Conservation (phyloP, 2,797 vertebrate genomes). For the Alosa sapidissima region DNA sequence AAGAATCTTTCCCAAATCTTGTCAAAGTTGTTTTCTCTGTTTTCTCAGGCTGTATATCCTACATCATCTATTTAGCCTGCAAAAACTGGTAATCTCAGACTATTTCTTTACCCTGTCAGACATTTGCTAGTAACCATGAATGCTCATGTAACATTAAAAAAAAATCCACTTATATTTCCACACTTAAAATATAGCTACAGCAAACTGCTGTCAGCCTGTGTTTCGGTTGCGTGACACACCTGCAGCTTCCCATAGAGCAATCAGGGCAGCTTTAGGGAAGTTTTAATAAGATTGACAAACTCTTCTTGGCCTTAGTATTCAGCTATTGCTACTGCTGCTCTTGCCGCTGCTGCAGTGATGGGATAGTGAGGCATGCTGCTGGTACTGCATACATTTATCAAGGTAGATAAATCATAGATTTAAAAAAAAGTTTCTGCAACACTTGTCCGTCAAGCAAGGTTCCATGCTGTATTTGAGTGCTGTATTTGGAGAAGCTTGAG, state of each 20-base stretch:
- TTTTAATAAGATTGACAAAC: conserved; percentile 15
- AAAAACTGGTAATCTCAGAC: background rate
- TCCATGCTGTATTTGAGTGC: background rate
- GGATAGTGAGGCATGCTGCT: background rate
- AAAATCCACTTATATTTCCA: background rate
- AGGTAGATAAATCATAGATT: background rate
- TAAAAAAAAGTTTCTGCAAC: background rate
- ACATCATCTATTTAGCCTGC: background rate
- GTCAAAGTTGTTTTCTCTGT: background rate
- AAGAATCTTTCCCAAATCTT: too few relatives aligned
- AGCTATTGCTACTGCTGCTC: background rate
- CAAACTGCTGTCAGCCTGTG: background rate
- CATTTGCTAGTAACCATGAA: background rate
- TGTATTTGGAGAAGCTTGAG: background rate
- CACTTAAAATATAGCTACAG: too few relatives aligned
- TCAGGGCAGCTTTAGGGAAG: background rate
- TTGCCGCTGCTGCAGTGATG: background rate
- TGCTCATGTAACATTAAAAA: background rate
- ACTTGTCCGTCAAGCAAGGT: background rate
- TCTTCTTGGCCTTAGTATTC: background rate
- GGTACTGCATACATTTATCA: background rate
- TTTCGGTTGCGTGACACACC: background rate
- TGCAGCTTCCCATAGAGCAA: background rate
- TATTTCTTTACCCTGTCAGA: background rate
- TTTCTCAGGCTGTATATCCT: background rate